Percentiles rank a stretch among this genome's conserved stretches.
Conservation (phyloP, 2,113 vertebrate genomes). For the Ictidomys tridecemlineatus region DNA sequence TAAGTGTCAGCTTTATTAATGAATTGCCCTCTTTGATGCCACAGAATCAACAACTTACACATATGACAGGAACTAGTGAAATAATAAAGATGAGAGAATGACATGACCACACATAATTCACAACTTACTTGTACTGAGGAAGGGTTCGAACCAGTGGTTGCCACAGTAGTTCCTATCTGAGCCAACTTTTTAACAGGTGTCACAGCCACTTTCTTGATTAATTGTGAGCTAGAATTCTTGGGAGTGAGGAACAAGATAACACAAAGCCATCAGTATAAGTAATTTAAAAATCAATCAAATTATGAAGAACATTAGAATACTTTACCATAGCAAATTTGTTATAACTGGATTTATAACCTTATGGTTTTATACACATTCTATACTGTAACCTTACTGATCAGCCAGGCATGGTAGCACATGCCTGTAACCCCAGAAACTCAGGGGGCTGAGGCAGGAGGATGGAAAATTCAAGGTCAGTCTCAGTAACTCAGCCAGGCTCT, state of each 20-base stretch:
- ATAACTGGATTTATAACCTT: background rate
- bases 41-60: background rate
- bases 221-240: slow-evolving; percentile 88
- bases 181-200: slow-evolving; percentile 88
- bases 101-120: background rate
- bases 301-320: background rate
- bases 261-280: background rate
- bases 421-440: too few species aligned
- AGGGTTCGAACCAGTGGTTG: slow-evolving; percentile 85
- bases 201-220: slow-evolving; percentile 87
- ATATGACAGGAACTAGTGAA: slow-evolving; percentile 30
- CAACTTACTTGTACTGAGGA: slow-evolving; percentile 88
- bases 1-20: background rate
- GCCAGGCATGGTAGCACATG: too few species aligned
- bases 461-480: too few species aligned
- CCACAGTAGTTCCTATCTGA: slow-evolving; percentile 83
- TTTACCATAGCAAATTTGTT: background rate
- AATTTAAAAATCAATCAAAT: slow-evolving; percentile 21
- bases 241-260: background rate
- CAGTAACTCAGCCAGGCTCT: too few species aligned
- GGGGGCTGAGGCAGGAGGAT: too few species aligned
- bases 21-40: background rate
- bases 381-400: background rate
- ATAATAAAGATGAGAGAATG: background rate
- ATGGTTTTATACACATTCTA: background rate